phyloP scores from a whole-genome alignment of 2,113 vertebrate genomes.

The Euleptes europaea region DNA sequence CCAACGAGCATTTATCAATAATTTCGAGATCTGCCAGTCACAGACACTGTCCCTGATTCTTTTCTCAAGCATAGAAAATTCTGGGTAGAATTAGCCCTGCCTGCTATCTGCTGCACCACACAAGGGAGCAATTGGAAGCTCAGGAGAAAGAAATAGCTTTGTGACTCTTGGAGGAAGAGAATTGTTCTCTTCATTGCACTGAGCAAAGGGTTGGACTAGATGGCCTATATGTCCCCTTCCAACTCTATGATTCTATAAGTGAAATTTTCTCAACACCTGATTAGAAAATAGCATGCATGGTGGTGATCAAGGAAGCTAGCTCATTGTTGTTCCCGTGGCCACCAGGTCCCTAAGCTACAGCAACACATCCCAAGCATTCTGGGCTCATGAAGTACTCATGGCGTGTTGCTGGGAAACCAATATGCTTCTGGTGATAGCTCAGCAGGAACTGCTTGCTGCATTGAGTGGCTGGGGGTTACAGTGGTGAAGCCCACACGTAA shows the following conservation, averaged over 20 bases:
- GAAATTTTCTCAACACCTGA: not conserved
- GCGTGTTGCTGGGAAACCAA: not conserved
- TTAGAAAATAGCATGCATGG: not conserved
- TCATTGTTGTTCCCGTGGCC: accelerated
- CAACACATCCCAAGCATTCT: not conserved
- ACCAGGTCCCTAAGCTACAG: not conserved
- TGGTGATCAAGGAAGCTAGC: accelerated
- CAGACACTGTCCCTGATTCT: not conserved
- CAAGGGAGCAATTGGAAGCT: not conserved
- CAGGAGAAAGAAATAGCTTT: constrained; percentile 29
- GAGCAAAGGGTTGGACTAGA: too few relatives aligned
- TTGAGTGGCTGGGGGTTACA: not conserved
- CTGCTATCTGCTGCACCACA: constrained; percentile 5
- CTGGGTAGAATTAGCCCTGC: not conserved
- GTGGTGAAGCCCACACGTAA: too few relatives aligned
- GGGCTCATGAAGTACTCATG: not conserved
- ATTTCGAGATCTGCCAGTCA: constrained; percentile 53
- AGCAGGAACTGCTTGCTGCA: not conserved
- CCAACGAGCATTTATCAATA: constrained; percentile 75
- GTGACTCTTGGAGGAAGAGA: not conserved
- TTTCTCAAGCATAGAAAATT: not conserved
- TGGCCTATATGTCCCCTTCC: too few relatives aligned
- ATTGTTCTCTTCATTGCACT: constrained; percentile 3
- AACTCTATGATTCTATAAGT: too few relatives aligned
- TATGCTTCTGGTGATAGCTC: not conserved